Base-by-base conservation (phyloP, 2,113 vertebrate species). In the Clinocottus analis region DNA sequence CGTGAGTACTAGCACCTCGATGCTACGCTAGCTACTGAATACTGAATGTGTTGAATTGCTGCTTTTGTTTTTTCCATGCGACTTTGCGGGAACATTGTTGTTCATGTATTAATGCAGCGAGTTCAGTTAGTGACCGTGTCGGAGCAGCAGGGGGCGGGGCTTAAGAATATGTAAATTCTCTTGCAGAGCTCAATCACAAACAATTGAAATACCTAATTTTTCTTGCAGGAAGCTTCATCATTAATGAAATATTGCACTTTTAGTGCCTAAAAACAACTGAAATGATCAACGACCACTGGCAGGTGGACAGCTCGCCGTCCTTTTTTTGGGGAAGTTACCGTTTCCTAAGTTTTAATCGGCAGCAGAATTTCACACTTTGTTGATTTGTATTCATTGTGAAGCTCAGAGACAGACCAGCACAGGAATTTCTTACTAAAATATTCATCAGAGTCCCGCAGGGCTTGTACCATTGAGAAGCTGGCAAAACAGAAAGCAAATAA, bases 301-400 rank as follows among this genome's bases (percentile, higher is more conserved):
- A 79, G 51, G 77, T 66, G 69, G 72, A 61, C 62, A 12, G n/a
- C 13, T 0, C 55, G 5, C 11, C 2, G 1, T 33, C 37, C 29
- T 60, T 49, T 29, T 73, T n/a, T n/a, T n/a, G n/a, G n/a, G 17
- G 60, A 87, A 85, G 72, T 74, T 58, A 33, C 72, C 25, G 75
- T 76, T 69, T 75, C 11, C 51, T 58, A 83, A 59, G 69, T 79
- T n/a, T 84, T 68, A 19, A 41, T 27, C 35, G 68, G 61, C 53
- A 78, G 84, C 68, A 72, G 78, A 51, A 85, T 87, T 85, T 89
- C 77, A 84, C 78, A 82, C 85, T 79, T 88, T 79, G 80, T 91
- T 90, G 75, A 89, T 92, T 83, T 89, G 75, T 85, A 90, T 93
- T 92, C 84, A 82, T 77, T 85, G 86, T 85, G 80, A 84, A 76